These are phyloP conservation scores for Thomomys bottae DNA, from an alignment of 2,113 vertebrate genomes.

Conservation along the genomic window DNA sequence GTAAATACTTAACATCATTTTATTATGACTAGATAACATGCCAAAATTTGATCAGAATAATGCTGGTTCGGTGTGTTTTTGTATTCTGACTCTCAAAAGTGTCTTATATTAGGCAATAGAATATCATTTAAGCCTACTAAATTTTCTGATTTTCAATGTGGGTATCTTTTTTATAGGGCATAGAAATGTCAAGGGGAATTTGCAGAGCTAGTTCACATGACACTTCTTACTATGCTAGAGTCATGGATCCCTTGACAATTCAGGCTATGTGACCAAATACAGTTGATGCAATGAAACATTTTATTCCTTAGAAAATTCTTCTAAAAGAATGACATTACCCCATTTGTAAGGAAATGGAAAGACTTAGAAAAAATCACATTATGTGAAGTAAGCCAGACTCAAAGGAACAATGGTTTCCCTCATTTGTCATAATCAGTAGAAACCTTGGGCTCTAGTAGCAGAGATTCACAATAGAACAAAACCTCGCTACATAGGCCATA, in stretches of 20 bases:
- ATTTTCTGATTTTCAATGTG: neutral
- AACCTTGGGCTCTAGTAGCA: too few relatives aligned
- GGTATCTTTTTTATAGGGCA: neutral
- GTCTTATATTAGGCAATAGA: neutral
- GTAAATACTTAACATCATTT: neutral
- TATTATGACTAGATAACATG: neutral
- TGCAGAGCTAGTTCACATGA: neutral
- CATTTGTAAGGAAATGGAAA: too few relatives aligned
- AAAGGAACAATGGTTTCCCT: too few relatives aligned
- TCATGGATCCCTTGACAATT: neutral
- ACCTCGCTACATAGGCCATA: too few relatives aligned
- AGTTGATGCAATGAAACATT: neutral
- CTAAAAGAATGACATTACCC: too few relatives aligned
- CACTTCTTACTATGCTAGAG: neutral
- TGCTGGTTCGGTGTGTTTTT: neutral
- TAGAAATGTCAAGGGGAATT: neutral
- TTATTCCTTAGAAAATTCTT: slow-evolving; percentile 12
- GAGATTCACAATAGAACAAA: too few relatives aligned
- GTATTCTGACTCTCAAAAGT: neutral
- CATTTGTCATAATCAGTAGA: too few relatives aligned
- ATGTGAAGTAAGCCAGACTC: too few relatives aligned
- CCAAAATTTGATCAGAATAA: neutral
- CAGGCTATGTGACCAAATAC: neutral
- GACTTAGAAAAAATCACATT: too few relatives aligned
- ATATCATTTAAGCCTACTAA: neutral